Evolutionary conservation across 2,888 invertebrate species (phyloP).

Genomic region (Silvanus unidentatus): DNA sequence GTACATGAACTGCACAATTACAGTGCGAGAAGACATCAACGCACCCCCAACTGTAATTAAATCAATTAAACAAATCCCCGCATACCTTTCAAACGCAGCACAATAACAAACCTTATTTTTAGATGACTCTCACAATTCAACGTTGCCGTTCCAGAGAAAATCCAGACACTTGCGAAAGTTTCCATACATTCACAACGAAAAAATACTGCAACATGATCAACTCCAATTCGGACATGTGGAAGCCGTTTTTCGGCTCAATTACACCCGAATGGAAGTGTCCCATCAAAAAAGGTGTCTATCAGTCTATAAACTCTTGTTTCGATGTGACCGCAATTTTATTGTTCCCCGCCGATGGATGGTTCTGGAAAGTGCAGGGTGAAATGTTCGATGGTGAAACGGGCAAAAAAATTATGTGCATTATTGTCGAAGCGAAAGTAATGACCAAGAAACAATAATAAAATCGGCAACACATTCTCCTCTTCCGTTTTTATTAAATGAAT

Average conservation of each 20-base stretch:
- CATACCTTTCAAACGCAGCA: too few species aligned
- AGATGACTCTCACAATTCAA: constrained; percentile 14
- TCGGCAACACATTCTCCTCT: too few species aligned
- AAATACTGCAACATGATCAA: constrained; percentile 17
- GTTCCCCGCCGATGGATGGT: constrained; percentile 20
- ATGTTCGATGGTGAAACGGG: constrained; percentile 15
- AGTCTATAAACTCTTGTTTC: constrained; percentile 11
- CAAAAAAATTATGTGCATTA: constrained; percentile 17
- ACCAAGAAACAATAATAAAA: too few species aligned
- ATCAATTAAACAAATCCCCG: too few species aligned
- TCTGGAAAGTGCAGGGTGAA: constrained; percentile 19
- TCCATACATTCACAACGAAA: constrained; percentile 15
- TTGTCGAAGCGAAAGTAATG: constrained; percentile 18
- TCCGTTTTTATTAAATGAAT: too few species aligned
- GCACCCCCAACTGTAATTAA: too few species aligned
- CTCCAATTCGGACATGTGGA: constrained; percentile 14
- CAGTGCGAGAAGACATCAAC: constrained; percentile 13
- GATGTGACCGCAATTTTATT: constrained; percentile 20
- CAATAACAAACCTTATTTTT: background rate
- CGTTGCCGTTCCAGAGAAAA: constrained; percentile 19
- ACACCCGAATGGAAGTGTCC: constrained; percentile 19
- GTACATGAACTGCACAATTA: constrained; percentile 12
- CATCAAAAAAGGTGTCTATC: constrained; percentile 14
- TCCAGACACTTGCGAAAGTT: constrained; percentile 20
- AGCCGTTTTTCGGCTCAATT: constrained; percentile 12